phyloP scores from a whole-genome alignment of 2,888 invertebrate genomes.

The Halictus ligatus region DNA sequence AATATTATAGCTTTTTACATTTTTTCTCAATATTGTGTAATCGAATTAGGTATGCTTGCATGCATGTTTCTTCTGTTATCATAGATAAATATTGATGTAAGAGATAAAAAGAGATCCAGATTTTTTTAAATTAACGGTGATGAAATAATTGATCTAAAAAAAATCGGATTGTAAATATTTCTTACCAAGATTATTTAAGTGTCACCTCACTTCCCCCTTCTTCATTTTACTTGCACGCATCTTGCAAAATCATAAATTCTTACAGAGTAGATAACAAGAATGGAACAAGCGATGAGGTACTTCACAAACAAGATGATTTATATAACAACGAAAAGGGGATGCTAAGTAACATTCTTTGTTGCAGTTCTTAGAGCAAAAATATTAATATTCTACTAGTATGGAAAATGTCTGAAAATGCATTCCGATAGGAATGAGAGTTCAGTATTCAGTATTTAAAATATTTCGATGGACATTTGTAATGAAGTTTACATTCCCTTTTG shows the following conservation, averaged over 20 bases:
- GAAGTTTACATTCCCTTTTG: slow-evolving; percentile 5
- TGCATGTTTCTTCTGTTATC: slow-evolving; percentile 21
- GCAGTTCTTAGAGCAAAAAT: slow-evolving; percentile 13
- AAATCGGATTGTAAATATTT: slow-evolving; percentile 73
- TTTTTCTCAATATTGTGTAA: slow-evolving; percentile 18
- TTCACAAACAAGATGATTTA: slow-evolving; percentile 36
- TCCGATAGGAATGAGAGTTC: slow-evolving; percentile 16
- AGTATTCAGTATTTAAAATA: slow-evolving; percentile 26
- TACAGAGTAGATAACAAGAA: slow-evolving; percentile 42
- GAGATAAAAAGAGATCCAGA: slow-evolving; percentile 77
- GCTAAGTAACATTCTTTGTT: slow-evolving; percentile 19
- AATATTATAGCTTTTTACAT: neutral
- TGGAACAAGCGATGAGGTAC: slow-evolving; percentile 40
- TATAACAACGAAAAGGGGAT: slow-evolving; percentile 22
- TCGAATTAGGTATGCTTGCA: slow-evolving; percentile 12
- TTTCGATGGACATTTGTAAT: neutral
- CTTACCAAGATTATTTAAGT: slow-evolving; percentile 37
- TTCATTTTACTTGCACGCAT: slow-evolving; percentile 3
- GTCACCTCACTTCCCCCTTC: slow-evolving; percentile 26
- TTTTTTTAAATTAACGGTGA: slow-evolving; percentile 82
- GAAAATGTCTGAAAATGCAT: slow-evolving; percentile 1
- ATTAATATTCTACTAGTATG: neutral
- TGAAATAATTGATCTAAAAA: slow-evolving; percentile 81
- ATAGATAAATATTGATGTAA: slow-evolving; percentile 26
- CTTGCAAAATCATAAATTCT: slow-evolving; percentile 52